These are phyloP conservation scores for Venturia canescens DNA, from an alignment of 1,140 invertebrate genomes.

Conservation along the genomic window DNA sequence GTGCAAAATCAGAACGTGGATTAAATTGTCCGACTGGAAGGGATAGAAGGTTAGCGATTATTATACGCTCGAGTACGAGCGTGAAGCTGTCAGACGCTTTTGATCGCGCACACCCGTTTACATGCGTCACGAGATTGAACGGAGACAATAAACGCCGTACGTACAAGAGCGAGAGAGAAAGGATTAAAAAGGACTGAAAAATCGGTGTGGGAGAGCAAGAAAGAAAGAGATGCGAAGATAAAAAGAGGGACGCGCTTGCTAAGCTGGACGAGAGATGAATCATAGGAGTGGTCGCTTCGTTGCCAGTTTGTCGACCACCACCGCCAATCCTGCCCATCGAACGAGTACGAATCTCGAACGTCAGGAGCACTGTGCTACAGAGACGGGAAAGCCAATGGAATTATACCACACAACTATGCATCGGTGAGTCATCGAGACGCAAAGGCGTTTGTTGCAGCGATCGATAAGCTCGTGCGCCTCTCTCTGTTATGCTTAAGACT, in stretches of 20 bases:
- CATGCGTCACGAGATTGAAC: constrained; percentile 26
- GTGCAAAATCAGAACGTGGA: neutral
- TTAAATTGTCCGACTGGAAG: constrained; percentile 7
- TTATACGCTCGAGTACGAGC: constrained; percentile 9
- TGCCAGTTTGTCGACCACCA: constrained; percentile 36
- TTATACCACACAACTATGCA: constrained; percentile 28
- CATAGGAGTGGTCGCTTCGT: constrained; percentile 46
- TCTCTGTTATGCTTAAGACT: constrained; percentile 48
- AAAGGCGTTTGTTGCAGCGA: constrained; percentile 48
- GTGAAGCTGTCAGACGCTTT: constrained; percentile 4
- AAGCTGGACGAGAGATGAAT: constrained; percentile 47
- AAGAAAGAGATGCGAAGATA: neutral
- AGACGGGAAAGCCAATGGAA: constrained; percentile 45
- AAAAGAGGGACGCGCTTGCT: neutral
- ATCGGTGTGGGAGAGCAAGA: neutral
- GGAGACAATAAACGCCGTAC: neutral
- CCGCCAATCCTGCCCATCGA: neutral
- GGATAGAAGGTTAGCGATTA: neutral
- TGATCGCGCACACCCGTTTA: neutral
- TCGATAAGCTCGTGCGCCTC: constrained; percentile 51
- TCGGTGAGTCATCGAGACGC: constrained; percentile 52
- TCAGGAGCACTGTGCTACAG: neutral
- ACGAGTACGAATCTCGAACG: neutral
- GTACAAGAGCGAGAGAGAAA: neutral
- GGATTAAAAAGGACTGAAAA: neutral